Evolutionary conservation across 2,113 vertebrate species (phyloP), one percentile per base, ranked within the genome.

Genomic region (Sebastes schlegelii): DNA sequence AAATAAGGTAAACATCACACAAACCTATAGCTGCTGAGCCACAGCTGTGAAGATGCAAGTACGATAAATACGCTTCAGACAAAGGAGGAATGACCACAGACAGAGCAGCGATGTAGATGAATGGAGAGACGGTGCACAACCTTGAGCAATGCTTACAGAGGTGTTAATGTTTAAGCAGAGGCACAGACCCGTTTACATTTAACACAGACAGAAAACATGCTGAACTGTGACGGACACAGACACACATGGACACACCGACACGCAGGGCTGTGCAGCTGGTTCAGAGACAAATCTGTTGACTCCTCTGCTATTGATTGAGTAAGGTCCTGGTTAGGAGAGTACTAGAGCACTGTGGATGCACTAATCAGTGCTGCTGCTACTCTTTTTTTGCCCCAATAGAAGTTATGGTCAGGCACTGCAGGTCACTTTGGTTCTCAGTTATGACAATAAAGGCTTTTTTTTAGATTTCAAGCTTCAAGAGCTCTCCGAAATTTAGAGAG

Each of bases 141-240:
- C 92, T 91, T 94, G 88, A 88, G 48, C 65, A 21, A 16, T 88
- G 89, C 74, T 86, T 80, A 84, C 86, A 80, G 73, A 88, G 75
- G 75, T 86, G 93, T 92, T 94, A 91, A 94, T 93, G 67, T 92
- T 94, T 94, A 92, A 95, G 43, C 93, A 84, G 80, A 60, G 40
- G 12, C 52, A 72, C 61, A 64, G 71, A 65, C 77, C 63, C 52
- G 19, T 75, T 89, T 86, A 65, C 74, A 79, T 79, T 88, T 70
- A 84, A 85, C 78, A 66, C 45, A 80, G 78, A 88, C 60, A 73
- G 81, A 79, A 74, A 78, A 74, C 40, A 57, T 63, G 26, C 40
- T 74, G 43, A 77, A 70, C 55, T 82, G 43, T 23, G 23, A 60
- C 64, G 49, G 57, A 52, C 48, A 23, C 70, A 43, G 57, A 74